Evolutionary conservation across 2,888 invertebrate genomes (phyloP).

Genomic region (Pharmacophagus antenor): DNA sequence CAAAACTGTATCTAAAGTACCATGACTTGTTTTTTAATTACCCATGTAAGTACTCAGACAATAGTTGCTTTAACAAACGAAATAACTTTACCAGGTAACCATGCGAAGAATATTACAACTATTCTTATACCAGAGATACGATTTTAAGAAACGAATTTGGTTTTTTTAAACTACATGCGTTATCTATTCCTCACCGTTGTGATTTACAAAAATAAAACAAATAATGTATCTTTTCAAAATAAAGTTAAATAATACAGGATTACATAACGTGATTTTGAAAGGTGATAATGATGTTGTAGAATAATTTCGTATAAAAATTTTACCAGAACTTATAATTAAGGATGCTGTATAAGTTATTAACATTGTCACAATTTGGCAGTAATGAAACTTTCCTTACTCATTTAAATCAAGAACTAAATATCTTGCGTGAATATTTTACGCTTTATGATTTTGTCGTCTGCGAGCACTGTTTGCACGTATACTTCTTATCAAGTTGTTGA

Average conservation of each 20-base stretch:
- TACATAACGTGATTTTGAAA: not conserved
- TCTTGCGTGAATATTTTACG: slow-evolving; percentile 70
- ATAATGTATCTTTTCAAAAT: not conserved
- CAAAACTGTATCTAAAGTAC: not conserved
- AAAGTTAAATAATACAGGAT: not conserved
- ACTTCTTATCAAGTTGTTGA: slow-evolving; percentile 2
- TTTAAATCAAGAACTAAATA: slow-evolving; percentile 66
- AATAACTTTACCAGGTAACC: not conserved
- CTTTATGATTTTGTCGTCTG: slow-evolving; percentile 65
- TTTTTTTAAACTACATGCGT: no score
- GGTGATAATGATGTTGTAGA: no score
- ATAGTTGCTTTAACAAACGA: slow-evolving; percentile 7
- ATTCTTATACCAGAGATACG: not conserved
- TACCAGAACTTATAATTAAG: not conserved
- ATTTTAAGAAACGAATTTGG: not conserved
- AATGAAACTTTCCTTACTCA: slow-evolving; percentile 32
- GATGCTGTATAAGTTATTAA: not conserved
- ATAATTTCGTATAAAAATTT: no score
- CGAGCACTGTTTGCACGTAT: slow-evolving; percentile 27
- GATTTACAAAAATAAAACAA: no score
- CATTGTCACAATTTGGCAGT: slow-evolving; percentile 18
- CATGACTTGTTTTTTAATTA: slow-evolving; percentile 12
- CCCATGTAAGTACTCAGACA: slow-evolving; percentile 3
- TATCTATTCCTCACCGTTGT: no score
- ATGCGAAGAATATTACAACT: not conserved